Percentiles rank a stretch among this genome's conserved stretches.
Evolutionary conservation across 2,113 vertebrate genomes (phyloP).

Genomic region (Leucoraja erinaceus): DNA sequence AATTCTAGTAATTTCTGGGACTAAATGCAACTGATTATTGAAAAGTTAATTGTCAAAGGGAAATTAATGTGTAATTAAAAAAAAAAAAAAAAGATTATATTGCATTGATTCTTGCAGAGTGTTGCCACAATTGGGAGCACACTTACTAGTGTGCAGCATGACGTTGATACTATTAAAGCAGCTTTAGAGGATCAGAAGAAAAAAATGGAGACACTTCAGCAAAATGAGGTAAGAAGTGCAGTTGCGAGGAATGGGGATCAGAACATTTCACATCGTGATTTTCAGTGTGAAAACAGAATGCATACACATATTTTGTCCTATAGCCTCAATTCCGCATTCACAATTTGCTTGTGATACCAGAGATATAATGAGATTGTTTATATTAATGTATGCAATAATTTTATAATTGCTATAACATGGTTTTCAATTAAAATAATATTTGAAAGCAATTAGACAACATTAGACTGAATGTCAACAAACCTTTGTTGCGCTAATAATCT

Average conservation of each 20-base stretch:
- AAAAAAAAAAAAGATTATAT: no score
- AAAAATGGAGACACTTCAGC: conserved; percentile 60
- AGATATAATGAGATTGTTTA: not conserved
- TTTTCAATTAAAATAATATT: not conserved
- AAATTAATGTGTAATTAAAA: not conserved
- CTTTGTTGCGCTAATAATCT: not conserved
- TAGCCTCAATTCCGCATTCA: not conserved
- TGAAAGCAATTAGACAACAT: not conserved
- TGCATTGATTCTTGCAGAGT: conserved; percentile 63
- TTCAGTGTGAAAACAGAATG: not conserved
- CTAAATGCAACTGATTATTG: not conserved
- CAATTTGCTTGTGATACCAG: not conserved
- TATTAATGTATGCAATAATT: not conserved
- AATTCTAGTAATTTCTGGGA: not conserved
- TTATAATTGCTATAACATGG: not conserved
- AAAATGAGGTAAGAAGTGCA: conserved; percentile 63
- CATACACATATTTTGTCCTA: not conserved
- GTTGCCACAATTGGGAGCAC: conserved; percentile 91
- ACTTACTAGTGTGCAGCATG: conserved; percentile 84
- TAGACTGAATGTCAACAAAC: not conserved
- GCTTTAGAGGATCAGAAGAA: conserved; percentile 75
- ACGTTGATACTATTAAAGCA: conserved; percentile 77
- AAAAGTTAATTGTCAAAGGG: not conserved
- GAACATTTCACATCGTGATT: not conserved
- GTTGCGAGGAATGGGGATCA: not conserved